phyloP scores from a whole-genome alignment of 1,140 invertebrate genomes.

The Aricia agestis region DNA sequence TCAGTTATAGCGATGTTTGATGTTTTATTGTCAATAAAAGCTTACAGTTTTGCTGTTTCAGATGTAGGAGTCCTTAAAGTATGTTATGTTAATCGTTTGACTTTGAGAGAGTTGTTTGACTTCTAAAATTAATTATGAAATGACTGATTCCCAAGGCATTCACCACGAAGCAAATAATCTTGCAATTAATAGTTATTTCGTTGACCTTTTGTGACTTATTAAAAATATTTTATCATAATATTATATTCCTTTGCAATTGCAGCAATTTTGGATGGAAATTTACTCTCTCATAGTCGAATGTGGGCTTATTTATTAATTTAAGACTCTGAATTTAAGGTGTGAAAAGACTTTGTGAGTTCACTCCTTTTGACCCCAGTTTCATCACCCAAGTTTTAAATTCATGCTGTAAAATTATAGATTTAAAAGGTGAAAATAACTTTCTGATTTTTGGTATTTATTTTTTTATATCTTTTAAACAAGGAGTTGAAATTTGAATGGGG shows the following conservation, averaged over 20 bases:
- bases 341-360: background rate
- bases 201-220: no score
- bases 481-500: background rate
- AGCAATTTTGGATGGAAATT: no score
- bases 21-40: background rate
- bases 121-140: background rate
- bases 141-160: no score
- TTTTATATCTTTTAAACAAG: background rate
- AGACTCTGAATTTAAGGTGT: slow-evolving; percentile 1
- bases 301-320: background rate
- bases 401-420: background rate
- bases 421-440: background rate
- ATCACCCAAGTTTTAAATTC: background rate
- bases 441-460: background rate
- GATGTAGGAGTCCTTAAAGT: background rate
- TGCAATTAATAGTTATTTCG: no score
- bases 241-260: no score
- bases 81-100: background rate
- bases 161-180: no score
- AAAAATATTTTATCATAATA: no score
- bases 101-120: background rate
- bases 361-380: background rate
- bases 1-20: background rate
- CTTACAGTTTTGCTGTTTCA: background rate
- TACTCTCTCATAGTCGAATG: background rate